Conservation (phyloP, 2,113 vertebrate genomes). For the Petromus typicus region DNA sequence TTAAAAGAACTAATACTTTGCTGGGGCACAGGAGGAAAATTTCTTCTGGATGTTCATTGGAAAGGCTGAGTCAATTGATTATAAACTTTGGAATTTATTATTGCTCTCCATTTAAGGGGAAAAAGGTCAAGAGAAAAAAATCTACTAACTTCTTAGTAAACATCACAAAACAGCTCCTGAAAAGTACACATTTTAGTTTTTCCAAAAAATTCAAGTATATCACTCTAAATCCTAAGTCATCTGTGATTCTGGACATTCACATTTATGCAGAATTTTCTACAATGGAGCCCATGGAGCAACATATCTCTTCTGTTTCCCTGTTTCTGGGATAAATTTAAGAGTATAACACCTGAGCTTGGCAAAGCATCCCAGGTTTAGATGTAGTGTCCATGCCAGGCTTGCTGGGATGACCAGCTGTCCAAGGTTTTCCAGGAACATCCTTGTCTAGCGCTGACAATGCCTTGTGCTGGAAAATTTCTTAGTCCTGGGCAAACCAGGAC, state of each 20-base stretch:
- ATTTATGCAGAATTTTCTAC: conserved; percentile 60
- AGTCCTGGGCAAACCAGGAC: background rate
- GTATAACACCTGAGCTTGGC: background rate
- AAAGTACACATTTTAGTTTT: conserved; percentile 54
- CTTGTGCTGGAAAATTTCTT: background rate
- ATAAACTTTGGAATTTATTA: conserved; percentile 45
- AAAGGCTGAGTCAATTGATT: conserved; percentile 3
- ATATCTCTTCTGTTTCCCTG: background rate
- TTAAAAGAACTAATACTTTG: background rate
- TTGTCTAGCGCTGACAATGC: background rate
- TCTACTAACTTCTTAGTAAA: conserved; percentile 70
- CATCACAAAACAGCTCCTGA: conserved; percentile 39
- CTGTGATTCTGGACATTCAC: conserved; percentile 71
- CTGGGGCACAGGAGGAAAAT: background rate
- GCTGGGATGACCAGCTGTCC: too few species aligned
- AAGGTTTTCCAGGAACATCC: background rate
- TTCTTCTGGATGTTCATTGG: conserved; percentile 61
- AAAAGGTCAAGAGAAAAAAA: conserved; percentile 66
- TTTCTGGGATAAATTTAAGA: conserved; percentile 27
- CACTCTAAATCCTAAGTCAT: conserved; percentile 66
- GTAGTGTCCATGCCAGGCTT: too few species aligned
- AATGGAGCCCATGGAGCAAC: conserved; percentile 50
- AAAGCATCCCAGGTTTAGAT: background rate
- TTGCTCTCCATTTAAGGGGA: conserved; percentile 62
- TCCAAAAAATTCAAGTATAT: conserved; percentile 43